Percentiles rank a stretch among this genome's conserved stretches.
Evolutionary conservation across 2,888 invertebrate genomes (phyloP).

Genomic region (Nephrocerus scutellatus): DNA sequence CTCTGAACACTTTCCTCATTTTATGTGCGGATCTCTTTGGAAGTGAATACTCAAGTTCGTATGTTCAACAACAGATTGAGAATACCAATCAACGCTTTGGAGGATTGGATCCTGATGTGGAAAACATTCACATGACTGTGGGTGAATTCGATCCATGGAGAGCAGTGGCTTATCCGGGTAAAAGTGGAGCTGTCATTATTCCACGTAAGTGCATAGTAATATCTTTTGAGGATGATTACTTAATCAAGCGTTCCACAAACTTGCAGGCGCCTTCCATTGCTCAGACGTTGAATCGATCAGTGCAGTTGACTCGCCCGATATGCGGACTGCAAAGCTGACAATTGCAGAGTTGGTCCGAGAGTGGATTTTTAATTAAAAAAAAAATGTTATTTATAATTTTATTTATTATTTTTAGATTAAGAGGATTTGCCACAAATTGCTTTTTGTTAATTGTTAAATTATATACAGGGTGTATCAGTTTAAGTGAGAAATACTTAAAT

Average conservation of each 20-base stretch:
- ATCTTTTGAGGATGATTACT: too few relatives aligned
- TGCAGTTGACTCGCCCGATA: slow-evolving; percentile 25
- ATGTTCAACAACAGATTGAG: slow-evolving; percentile 25
- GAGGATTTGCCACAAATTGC: too few relatives aligned
- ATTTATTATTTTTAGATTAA: too few relatives aligned
- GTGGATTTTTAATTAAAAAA: too few relatives aligned
- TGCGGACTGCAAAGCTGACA: slow-evolving; percentile 29
- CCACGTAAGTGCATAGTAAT: too few relatives aligned
- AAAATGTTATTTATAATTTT: too few relatives aligned
- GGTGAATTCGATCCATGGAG: slow-evolving; percentile 55
- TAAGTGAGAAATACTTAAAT: too few relatives aligned
- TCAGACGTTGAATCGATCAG: slow-evolving; percentile 35
- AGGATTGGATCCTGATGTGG: slow-evolving; percentile 46
- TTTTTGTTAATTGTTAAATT: too few relatives aligned
- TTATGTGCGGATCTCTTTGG: slow-evolving; percentile 38
- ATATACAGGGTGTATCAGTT: too few relatives aligned
- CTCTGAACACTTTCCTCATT: slow-evolving; percentile 31
- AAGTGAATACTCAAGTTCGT: slow-evolving; percentile 25
- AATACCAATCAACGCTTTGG: slow-evolving; percentile 51
- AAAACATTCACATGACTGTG: slow-evolving; percentile 51
- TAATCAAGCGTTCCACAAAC: too few relatives aligned
- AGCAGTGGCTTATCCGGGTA: slow-evolving; percentile 45
- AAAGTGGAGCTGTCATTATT: slow-evolving; percentile 34
- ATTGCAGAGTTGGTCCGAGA: slow-evolving; percentile 26
- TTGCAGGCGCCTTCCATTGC: slow-evolving; percentile 41